A percentile compares a stretch with the other conserved stretches of the same genome.
phyloP scores from a whole-genome alignment of 1,140 invertebrate species.

The Dufourea novaeangliae region DNA sequence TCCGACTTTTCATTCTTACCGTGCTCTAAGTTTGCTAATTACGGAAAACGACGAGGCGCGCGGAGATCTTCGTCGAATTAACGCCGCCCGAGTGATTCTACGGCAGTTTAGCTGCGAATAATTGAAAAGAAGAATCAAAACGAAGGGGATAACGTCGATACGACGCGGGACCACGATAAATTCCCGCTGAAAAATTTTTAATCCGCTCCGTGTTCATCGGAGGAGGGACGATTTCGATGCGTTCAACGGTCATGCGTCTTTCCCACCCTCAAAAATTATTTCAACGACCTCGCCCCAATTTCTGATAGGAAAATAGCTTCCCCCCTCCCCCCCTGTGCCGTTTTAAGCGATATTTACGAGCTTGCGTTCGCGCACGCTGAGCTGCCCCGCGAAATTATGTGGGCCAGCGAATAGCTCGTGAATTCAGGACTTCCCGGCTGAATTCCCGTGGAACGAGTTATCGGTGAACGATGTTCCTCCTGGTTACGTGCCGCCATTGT shows the following conservation, averaged over 20 bases:
- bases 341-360: slow-evolving; percentile 31
- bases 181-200: background rate
- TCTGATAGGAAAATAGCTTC: slow-evolving; percentile 8
- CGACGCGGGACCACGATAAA: background rate
- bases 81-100: background rate
- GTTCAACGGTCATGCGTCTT: background rate
- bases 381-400: slow-evolving; percentile 21
- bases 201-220: background rate
- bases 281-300: slow-evolving; percentile 35
- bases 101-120: too few relatives aligned
- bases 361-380: too few relatives aligned
- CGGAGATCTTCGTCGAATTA: background rate
- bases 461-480: too few relatives aligned
- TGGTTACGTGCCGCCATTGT: background rate
- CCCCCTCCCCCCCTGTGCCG: too few relatives aligned
- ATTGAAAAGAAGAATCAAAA: background rate
- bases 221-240: background rate
- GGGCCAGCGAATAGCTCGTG: slow-evolving; percentile 8
- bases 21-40: slow-evolving; percentile 3
- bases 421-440: background rate
- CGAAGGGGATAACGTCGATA: background rate
- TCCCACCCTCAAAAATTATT: slow-evolving; percentile 5
- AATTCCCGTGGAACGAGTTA: background rate
- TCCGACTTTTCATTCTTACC: background rate
- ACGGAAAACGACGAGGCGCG: background rate